Conservation (phyloP, 2,113 vertebrate species). For the Charadrius vociferus region DNA sequence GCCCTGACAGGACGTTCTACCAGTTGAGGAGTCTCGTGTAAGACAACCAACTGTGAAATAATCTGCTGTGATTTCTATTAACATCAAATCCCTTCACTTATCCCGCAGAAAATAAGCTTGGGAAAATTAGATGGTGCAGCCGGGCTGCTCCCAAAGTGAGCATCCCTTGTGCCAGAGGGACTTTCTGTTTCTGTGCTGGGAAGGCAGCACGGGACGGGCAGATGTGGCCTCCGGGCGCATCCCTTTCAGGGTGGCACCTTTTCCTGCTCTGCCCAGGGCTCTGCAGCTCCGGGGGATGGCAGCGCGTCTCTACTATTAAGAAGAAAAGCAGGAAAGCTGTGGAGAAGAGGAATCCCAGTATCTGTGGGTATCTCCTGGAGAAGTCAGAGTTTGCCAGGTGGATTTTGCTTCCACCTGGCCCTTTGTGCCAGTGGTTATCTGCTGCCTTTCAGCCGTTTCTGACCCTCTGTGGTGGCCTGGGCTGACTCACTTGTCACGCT, state of each 20-base stretch:
- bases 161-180: background rate
- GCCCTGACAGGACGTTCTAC: no score
- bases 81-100: background rate
- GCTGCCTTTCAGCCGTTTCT: background rate
- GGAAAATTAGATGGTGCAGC: background rate
- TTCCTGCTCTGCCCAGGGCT: background rate
- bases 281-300: background rate
- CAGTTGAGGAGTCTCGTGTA: background rate
- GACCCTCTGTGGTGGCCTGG: background rate
- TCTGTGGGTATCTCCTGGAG: background rate
- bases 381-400: background rate
- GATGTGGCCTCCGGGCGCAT: background rate
- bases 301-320: background rate
- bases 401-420: background rate
- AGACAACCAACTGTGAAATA: background rate
- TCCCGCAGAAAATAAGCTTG: background rate
- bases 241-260: background rate
- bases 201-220: background rate
- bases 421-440: background rate
- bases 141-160: background rate
- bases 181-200: background rate
- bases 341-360: background rate
- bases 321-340: background rate
- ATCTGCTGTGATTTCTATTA: background rate
- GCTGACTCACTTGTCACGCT: background rate